Evolutionary conservation across 1,140 invertebrate species (phyloP).

Genomic region (Hydropsyche tenuis): DNA sequence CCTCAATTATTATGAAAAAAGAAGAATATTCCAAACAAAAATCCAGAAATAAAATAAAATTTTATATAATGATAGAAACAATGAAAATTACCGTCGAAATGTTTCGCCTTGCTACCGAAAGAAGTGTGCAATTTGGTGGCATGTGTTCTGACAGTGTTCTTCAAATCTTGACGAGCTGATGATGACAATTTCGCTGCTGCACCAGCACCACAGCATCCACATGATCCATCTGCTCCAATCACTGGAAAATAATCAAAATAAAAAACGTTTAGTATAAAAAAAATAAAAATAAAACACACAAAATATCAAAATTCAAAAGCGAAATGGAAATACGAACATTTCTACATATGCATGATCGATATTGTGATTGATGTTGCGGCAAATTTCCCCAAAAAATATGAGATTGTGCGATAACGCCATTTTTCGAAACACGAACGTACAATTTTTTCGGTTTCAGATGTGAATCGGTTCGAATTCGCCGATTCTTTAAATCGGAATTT

Average conservation of each 20-base stretch:
- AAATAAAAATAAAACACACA: too few species aligned
- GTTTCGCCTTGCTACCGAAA: conserved; percentile 56
- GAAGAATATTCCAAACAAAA: too few species aligned
- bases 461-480: background rate
- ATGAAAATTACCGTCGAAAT: conserved; percentile 60
- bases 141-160: conserved; percentile 54
- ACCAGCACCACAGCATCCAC: conserved; percentile 56
- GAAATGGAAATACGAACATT: too few species aligned
- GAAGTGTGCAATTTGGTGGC: conserved; percentile 57
- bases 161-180: conserved; percentile 54
- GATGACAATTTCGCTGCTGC: conserved; percentile 52
- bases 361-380: background rate
- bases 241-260: conserved; percentile 53
- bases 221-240: conserved; percentile 53
- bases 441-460: too few species aligned
- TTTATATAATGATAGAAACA: too few species aligned
- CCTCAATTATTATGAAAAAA: too few species aligned
- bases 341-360: background rate
- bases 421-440: too few species aligned
- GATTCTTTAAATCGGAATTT: background rate
- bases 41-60: too few species aligned
- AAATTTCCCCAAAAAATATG: background rate
- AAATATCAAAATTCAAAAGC: too few species aligned
- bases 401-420: background rate
- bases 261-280: background rate